These are phyloP conservation scores for Barbus barbus DNA, from an alignment of 2,113 vertebrate genomes.

Conservation along the genomic window DNA sequence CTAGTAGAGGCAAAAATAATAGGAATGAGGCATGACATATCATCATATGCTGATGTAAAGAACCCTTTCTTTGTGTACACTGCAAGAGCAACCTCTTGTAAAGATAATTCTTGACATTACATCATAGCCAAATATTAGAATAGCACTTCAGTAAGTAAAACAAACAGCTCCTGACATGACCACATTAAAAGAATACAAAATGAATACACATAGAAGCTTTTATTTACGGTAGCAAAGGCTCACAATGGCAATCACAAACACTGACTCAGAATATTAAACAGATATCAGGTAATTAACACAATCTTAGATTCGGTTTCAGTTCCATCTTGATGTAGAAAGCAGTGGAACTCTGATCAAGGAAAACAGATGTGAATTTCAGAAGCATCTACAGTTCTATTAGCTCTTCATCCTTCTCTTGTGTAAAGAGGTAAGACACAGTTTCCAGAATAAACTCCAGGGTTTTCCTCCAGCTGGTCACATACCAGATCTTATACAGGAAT, in stretches of 20 bases:
- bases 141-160: background rate
- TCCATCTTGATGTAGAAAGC: background rate
- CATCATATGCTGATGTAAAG: background rate
- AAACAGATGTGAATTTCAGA: background rate
- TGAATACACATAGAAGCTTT: background rate
- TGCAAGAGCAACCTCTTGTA: background rate
- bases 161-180: background rate
- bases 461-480: conserved; percentile 63
- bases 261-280: background rate
- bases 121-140: background rate
- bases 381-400: conserved; percentile 64
- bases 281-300: no score
- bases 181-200: background rate
- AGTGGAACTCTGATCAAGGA: background rate
- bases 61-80: background rate
- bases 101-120: background rate
- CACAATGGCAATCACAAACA: background rate
- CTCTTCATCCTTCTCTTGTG: conserved; percentile 66
- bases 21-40: background rate
- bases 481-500: conserved; percentile 71
- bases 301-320: background rate
- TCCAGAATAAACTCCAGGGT: conserved; percentile 59
- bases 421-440: conserved; percentile 57
- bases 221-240: conserved; percentile 3
- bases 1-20: background rate